phyloP scores from a whole-genome alignment of 2,888 invertebrate species.

The Hololepta plana region DNA sequence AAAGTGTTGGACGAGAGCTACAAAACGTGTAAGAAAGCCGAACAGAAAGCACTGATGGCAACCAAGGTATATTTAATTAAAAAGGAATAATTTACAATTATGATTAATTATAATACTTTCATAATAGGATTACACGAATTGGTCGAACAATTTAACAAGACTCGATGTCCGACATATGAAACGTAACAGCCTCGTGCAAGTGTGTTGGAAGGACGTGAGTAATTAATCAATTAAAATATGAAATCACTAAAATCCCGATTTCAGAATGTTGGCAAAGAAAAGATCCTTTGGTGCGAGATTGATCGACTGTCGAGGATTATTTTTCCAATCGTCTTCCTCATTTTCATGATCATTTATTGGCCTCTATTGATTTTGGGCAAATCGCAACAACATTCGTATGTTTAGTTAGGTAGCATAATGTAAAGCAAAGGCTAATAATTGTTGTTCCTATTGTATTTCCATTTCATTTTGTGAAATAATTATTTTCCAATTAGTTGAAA shows the following conservation, averaged over 20 bases:
- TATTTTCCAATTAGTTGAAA: too few relatives aligned
- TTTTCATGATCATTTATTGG: constrained; percentile 64
- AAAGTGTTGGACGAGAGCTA: constrained; percentile 64
- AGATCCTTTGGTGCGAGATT: constrained; percentile 62
- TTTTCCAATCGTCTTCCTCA: constrained; percentile 60
- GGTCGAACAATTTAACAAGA: too few relatives aligned
- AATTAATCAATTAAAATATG: constrained; percentile 2
- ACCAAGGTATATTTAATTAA: neutral
- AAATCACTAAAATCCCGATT: constrained; percentile 10
- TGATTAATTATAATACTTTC: too few relatives aligned
- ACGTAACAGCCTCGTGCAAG: too few relatives aligned
- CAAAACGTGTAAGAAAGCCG: constrained; percentile 39
- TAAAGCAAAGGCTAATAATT: too few relatives aligned
- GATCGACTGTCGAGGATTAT: constrained; percentile 58
- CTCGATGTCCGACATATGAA: too few relatives aligned
- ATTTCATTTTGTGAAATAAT: too few relatives aligned
- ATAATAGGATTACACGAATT: too few relatives aligned
- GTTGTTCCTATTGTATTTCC: too few relatives aligned
- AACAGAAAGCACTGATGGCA: constrained; percentile 30
- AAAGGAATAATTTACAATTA: constrained; percentile 1
- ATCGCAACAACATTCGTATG: too few relatives aligned
- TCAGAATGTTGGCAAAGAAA: constrained; percentile 45
- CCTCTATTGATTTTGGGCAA: constrained; percentile 44
- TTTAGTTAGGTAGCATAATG: too few relatives aligned
- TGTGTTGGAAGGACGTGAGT: constrained; percentile 20